phyloP scores from a whole-genome alignment of 30 jellyfish, hydroid and myxozoan species.

The Hydractinia echinata region DNA sequence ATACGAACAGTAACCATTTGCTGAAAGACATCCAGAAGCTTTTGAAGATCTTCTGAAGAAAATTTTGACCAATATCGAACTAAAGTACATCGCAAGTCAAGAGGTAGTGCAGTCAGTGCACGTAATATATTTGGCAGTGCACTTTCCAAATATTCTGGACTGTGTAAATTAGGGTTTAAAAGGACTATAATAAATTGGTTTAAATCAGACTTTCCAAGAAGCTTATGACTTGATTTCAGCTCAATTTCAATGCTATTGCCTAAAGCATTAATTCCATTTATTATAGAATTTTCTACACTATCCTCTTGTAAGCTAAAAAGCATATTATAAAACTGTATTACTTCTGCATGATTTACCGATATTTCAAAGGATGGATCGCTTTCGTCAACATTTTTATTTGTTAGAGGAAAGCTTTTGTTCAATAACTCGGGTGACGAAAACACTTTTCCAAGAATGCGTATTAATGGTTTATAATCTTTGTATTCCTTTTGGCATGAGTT shows the following conservation, averaged over 20 bases:
- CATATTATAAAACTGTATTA: constrained; percentile 32
- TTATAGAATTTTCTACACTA: constrained; percentile 59
- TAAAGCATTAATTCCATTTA: constrained; percentile 61
- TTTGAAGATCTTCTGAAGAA: constrained; percentile 29
- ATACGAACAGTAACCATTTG: constrained; percentile 60
- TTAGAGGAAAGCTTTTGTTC: constrained; percentile 44
- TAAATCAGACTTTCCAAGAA: constrained; percentile 14
- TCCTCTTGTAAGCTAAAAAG: constrained; percentile 44
- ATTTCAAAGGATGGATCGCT: constrained; percentile 9
- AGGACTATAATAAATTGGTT: constrained; percentile 61
- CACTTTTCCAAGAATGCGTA: constrained; percentile 44
- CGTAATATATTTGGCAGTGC: constrained; percentile 69
- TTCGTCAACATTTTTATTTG: neutral
- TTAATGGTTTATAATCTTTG: constrained; percentile 37
- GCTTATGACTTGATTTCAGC: constrained; percentile 26
- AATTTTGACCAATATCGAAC: constrained; percentile 47
- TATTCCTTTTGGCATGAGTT: constrained; percentile 40
- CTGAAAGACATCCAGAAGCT: constrained; percentile 45
- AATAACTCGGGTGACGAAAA: constrained; percentile 68
- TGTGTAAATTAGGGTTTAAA: constrained; percentile 53
- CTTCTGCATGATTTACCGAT: constrained; percentile 39
- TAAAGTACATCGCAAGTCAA: constrained; percentile 31
- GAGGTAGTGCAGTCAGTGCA: constrained; percentile 46
- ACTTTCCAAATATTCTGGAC: constrained; percentile 57
- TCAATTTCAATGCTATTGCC: constrained; percentile 57